These are phyloP conservation scores for Drosophila malerkotliana DNA, from an alignment of 1,140 invertebrate genomes.

Conservation along the genomic window DNA sequence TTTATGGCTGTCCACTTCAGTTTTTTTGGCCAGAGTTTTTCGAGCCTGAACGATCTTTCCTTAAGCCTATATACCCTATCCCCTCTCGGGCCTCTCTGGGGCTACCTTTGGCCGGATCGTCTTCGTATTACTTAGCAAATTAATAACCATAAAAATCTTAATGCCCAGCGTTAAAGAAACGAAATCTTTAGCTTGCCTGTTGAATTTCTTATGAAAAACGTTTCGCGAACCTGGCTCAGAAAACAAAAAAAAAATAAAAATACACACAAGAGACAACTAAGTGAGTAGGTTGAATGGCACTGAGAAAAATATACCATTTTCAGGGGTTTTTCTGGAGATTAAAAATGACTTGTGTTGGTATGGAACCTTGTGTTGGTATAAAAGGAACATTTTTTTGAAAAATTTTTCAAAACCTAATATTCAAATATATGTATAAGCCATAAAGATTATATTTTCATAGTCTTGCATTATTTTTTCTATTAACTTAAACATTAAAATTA, in stretches of 20 bases:
- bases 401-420: too few species aligned
- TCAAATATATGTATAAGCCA: too few species aligned
- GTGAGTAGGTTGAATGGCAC: slow-evolving; percentile 41
- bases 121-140: slow-evolving; percentile 81
- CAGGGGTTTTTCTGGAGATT: background rate
- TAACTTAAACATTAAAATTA: too few species aligned
- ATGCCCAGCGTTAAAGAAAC: slow-evolving; percentile 73
- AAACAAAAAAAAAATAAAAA: slow-evolving; percentile 11
- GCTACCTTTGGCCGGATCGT: slow-evolving; percentile 22
- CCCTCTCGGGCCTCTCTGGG: slow-evolving; percentile 16
- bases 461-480: too few species aligned
- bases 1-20: slow-evolving; percentile 37
- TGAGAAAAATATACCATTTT: slow-evolving; percentile 4
- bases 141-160: slow-evolving; percentile 83
- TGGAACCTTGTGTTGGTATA: too few species aligned
- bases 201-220: slow-evolving; percentile 80
- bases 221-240: slow-evolving; percentile 48
- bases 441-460: too few species aligned
- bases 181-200: slow-evolving; percentile 77
- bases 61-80: slow-evolving; percentile 1
- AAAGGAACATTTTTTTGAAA: too few species aligned
- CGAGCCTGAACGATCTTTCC: slow-evolving; percentile 27
- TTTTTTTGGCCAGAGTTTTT: slow-evolving; percentile 13
- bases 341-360: too few species aligned
- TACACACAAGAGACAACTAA: slow-evolving; percentile 42